Conservation (phyloP, 1,140 invertebrate genomes). For the Drosophila persimilis region DNA sequence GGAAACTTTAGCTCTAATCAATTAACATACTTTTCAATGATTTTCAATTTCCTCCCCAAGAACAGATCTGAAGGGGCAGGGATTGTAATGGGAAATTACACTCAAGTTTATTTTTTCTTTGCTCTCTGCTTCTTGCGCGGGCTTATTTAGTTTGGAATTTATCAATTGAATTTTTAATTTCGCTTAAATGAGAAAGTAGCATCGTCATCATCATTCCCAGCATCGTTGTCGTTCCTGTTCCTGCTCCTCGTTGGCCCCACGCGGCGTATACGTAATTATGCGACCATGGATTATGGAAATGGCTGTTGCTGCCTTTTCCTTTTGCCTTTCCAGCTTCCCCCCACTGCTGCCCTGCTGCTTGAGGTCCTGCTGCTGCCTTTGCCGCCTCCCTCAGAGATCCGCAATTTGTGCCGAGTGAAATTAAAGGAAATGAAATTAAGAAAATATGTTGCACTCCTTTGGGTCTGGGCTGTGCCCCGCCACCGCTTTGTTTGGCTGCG, state of each 20-base stretch:
- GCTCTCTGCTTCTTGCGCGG: not conserved
- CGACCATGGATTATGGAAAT: slow-evolving; percentile 63
- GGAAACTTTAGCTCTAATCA: slow-evolving; percentile 42
- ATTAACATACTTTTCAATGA: slow-evolving; percentile 66
- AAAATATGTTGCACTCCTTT: slow-evolving; percentile 71
- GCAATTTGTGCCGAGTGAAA: slow-evolving; percentile 38
- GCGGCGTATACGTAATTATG: slow-evolving; percentile 76
- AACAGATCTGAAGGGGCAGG: not conserved
- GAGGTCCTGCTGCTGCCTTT: slow-evolving; percentile 12
- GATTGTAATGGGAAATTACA: slow-evolving; percentile 23
- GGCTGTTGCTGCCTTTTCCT: slow-evolving; percentile 15
- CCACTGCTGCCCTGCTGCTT: not conserved
- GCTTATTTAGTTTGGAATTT: slow-evolving; percentile 57
- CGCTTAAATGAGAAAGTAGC: slow-evolving; percentile 45
- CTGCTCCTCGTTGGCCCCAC: slow-evolving; percentile 31
- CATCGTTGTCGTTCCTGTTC: slow-evolving; percentile 12
- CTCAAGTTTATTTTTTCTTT: slow-evolving; percentile 30
- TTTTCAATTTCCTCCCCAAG: slow-evolving; percentile 54
- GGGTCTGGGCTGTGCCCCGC: slow-evolving; percentile 19
- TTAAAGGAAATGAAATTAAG: slow-evolving; percentile 72
- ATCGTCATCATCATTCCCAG: slow-evolving; percentile 17
- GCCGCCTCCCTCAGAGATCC: not conserved
- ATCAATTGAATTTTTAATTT: slow-evolving; percentile 78
- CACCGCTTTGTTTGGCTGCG: slow-evolving; percentile 25
- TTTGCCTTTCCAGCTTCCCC: slow-evolving; percentile 4